Conservation (phyloP, 2,113 vertebrate genomes). For the Vidua chalybeata region DNA sequence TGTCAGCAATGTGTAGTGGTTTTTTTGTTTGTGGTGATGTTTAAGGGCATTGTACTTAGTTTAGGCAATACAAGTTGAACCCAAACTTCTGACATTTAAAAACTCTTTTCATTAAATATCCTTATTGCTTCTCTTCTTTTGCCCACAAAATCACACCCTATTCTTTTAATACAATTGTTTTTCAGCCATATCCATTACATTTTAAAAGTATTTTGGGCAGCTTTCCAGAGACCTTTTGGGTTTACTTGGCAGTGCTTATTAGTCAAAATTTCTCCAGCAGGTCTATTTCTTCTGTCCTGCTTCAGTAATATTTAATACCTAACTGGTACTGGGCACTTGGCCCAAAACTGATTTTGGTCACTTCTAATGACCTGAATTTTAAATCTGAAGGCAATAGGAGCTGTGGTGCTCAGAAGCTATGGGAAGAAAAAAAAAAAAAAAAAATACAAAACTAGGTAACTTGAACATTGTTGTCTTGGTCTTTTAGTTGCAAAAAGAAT, state of each 20-base stretch:
- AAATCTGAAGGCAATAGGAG: not conserved
- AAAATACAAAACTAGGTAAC: not conserved
- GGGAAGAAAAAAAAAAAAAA: not conserved
- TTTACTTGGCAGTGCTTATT: not conserved
- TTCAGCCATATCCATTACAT: not conserved
- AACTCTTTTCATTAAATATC: not conserved
- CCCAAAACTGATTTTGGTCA: not conserved
- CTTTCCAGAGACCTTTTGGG: not conserved
- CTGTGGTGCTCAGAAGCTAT: not conserved
- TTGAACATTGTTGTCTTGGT: not conserved
- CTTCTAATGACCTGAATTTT: not conserved
- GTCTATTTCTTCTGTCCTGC: not conserved
- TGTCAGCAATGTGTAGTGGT: not conserved
- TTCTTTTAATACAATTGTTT: not conserved
- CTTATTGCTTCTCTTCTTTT: not conserved
- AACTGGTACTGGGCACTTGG: not conserved
- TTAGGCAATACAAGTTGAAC: not conserved
- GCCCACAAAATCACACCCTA: fast-evolving
- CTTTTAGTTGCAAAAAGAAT: not conserved
- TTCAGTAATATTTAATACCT: not conserved
- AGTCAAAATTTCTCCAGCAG: not conserved
- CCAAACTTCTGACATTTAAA: not conserved
- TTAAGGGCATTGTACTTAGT: not conserved
- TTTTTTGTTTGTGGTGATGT: not conserved
- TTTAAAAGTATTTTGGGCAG: not conserved